phyloP scores from a whole-genome alignment of 2,113 vertebrate genomes.

The Eleginops maclovinus region DNA sequence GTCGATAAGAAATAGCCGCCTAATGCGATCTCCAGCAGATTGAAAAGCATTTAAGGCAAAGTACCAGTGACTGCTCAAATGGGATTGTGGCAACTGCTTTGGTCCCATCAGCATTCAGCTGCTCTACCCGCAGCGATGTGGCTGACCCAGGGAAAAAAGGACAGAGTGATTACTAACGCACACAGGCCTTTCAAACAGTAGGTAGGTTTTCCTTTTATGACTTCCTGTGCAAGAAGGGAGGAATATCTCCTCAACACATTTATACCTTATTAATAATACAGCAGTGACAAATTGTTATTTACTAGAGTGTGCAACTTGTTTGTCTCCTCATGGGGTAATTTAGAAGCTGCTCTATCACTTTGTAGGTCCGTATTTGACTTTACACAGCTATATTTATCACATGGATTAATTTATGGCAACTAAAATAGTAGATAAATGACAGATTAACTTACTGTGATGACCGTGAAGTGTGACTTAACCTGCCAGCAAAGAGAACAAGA shows the following conservation, averaged over 20 bases:
- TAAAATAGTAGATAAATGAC: constrained; percentile 33
- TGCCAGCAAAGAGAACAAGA: constrained; percentile 24
- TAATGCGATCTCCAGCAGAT: constrained; percentile 80
- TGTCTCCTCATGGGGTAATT: not conserved
- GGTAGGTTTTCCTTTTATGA: constrained; percentile 5
- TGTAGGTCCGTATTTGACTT: not conserved
- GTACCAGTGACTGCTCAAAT: constrained; percentile 72
- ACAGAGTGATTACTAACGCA: constrained; percentile 54
- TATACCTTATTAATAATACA: constrained; percentile 18
- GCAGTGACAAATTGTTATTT: constrained; percentile 7
- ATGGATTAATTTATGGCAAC: constrained; percentile 19
- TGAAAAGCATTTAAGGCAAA: constrained; percentile 81
- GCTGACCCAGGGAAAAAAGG: constrained; percentile 56
- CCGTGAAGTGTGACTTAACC: constrained; percentile 29
- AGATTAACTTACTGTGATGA: constrained; percentile 48
- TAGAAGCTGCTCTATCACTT: not conserved
- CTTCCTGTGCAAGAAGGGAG: not conserved
- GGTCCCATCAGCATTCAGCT: constrained; percentile 73
- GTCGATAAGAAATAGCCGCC: constrained; percentile 76
- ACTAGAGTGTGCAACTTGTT: not conserved
- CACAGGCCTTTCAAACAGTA: constrained; percentile 34
- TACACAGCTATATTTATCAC: constrained; percentile 3
- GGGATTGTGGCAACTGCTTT: constrained; percentile 63
- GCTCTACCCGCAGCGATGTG: constrained; percentile 41
- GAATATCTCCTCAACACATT: constrained; percentile 8